These are phyloP conservation scores for Yoshiicerus persimilis DNA, from an alignment of 1,140 invertebrate species.

Conservation along the genomic window DNA sequence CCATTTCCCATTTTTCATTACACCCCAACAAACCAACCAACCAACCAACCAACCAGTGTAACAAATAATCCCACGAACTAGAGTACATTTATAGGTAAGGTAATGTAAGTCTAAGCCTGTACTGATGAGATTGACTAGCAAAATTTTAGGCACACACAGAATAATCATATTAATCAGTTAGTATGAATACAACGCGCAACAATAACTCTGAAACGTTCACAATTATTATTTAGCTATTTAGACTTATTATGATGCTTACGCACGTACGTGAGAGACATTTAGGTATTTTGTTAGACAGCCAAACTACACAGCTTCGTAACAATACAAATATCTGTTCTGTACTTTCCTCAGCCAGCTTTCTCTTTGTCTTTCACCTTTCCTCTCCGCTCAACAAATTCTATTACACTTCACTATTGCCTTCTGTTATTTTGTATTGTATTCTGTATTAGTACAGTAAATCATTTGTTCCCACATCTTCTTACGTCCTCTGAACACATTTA, in stretches of 20 bases:
- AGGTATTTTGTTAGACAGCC: not conserved
- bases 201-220: not conserved
- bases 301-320: not conserved
- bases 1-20: not conserved
- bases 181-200: constrained; percentile 5
- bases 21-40: not conserved
- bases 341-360: not conserved
- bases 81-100: not conserved
- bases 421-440: not conserved
- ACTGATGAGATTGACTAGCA: constrained; percentile 36
- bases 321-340: not conserved
- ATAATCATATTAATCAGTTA: constrained; percentile 31
- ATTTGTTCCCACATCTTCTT: not conserved
- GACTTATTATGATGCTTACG: not conserved
- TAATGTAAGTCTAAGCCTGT: constrained; percentile 29
- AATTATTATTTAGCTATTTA: not conserved
- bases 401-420: not conserved
- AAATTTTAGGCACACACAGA: constrained; percentile 40
- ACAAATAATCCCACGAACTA: constrained; percentile 14
- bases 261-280: not conserved
- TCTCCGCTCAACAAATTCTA: not conserved
- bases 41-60: not conserved
- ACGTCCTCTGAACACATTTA: not conserved
- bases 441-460: not conserved
- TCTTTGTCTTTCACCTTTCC: not conserved